These are phyloP conservation scores for Pentalonia nigronervosa DNA, from an alignment of 1,140 invertebrate genomes.

Conservation along the genomic window DNA sequence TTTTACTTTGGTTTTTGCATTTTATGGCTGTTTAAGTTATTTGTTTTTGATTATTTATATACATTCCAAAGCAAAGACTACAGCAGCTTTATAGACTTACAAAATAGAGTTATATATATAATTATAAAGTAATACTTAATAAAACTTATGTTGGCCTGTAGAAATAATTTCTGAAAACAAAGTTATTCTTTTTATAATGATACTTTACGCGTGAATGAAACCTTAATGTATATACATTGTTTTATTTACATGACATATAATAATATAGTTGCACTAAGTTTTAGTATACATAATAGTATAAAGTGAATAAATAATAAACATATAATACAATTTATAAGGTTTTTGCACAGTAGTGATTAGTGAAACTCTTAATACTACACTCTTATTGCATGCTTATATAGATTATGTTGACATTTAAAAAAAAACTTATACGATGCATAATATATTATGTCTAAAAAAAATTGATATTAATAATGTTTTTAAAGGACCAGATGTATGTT, in stretches of 20 bases:
- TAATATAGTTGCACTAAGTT: too few species aligned
- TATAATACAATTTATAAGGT: not conserved
- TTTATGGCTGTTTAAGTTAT: not conserved
- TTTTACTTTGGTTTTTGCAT: not conserved
- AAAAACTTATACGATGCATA: not conserved
- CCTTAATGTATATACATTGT: too few species aligned
- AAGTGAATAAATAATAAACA: not conserved
- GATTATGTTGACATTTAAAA: not conserved
- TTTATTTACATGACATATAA: too few species aligned
- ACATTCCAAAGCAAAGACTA: not conserved
- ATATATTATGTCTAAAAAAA: not conserved
- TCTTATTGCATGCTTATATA: too few species aligned
- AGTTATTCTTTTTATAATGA: too few species aligned
- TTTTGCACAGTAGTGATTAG: not conserved
- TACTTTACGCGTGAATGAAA: too few species aligned
- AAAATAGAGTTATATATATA: too few species aligned
- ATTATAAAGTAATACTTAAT: not conserved
- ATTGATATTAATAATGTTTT: not conserved
- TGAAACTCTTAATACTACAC: too few species aligned
- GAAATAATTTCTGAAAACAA: not conserved
- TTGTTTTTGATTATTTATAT: not conserved
- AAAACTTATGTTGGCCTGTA: not conserved
- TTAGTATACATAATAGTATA: not conserved
- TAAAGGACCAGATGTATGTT: not conserved
- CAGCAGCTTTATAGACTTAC: not conserved